Conservation (phyloP, 1,140 invertebrate species). For the Palaemon carinicauda region DNA sequence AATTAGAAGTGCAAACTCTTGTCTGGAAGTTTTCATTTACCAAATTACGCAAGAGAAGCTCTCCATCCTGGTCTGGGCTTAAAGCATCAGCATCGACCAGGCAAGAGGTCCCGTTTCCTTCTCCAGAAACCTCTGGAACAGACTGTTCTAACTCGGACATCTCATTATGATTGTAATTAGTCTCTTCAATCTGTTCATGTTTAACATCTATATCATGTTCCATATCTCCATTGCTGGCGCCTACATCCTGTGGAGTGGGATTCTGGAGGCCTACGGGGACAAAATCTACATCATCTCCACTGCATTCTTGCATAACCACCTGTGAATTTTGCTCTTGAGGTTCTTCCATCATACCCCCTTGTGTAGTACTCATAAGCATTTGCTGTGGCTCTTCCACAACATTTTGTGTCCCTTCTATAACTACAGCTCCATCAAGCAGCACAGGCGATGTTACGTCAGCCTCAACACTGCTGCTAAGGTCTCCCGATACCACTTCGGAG, state of each 20-base stretch:
- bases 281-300: background rate
- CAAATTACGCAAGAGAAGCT: constrained; percentile 21
- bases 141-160: constrained; percentile 16
- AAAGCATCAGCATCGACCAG: background rate
- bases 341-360: background rate
- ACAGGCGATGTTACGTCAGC: background rate
- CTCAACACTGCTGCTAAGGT: background rate
- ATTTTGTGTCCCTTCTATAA: background rate
- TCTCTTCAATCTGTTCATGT: constrained; percentile 20
- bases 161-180: constrained; percentile 31
- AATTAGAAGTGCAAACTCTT: background rate
- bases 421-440: background rate
- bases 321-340: background rate
- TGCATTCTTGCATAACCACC: constrained; percentile 20
- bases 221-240: too few species aligned
- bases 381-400: constrained; percentile 1
- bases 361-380: background rate
- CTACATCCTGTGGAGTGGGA: too few species aligned
- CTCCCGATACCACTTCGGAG: constrained; percentile 7
- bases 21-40: constrained; percentile 37
- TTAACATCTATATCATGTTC: constrained; percentile 30
- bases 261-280: too few species aligned
- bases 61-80: background rate
- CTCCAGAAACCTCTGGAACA: background rate
- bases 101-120: background rate